phyloP scores from a whole-genome alignment of 2,888 invertebrate genomes.

The Drosophila neutralis region DNA sequence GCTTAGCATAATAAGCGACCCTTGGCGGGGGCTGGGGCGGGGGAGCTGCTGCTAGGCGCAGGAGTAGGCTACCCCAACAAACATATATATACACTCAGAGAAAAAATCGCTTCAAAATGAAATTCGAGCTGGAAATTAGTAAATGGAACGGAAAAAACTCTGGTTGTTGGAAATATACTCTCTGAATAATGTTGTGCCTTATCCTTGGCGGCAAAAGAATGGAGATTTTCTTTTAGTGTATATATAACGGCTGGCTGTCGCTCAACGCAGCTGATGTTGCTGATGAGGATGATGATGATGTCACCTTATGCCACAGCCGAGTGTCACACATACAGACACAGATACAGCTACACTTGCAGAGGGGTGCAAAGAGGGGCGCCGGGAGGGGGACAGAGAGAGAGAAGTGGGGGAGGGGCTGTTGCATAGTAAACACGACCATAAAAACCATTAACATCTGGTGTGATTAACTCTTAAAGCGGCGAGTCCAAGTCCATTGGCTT shows the following conservation, averaged over 20 bases:
- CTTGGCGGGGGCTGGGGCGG: conserved; percentile 9
- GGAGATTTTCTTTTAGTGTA: not conserved
- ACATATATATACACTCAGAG: not conserved
- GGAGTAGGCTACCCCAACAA: conserved; percentile 24
- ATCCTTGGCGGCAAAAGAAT: not conserved
- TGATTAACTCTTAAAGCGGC: conserved; percentile 82
- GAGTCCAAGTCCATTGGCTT: conserved; percentile 54
- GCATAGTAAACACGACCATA: conserved; percentile 77
- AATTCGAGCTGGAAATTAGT: not conserved
- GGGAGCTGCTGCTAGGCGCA: conserved; percentile 18
- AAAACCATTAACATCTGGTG: conserved; percentile 84
- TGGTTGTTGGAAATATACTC: not conserved
- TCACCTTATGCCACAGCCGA: conserved; percentile 39
- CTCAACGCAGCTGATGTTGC: conserved; percentile 22
- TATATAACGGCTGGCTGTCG: conserved; percentile 26
- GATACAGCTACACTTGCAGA: conserved; percentile 16
- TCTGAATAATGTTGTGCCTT: not conserved
- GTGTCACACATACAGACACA: conserved; percentile 22
- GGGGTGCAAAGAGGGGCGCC: not conserved
- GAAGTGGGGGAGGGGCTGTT: not conserved
- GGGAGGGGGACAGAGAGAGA: not conserved
- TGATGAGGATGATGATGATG: conserved; percentile 25
- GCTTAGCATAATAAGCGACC: conserved; percentile 55
- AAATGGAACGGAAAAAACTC: no score
- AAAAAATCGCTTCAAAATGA: not conserved